phyloP scores from a whole-genome alignment of 2,888 invertebrate species.

The Brassicogethes aeneus region DNA sequence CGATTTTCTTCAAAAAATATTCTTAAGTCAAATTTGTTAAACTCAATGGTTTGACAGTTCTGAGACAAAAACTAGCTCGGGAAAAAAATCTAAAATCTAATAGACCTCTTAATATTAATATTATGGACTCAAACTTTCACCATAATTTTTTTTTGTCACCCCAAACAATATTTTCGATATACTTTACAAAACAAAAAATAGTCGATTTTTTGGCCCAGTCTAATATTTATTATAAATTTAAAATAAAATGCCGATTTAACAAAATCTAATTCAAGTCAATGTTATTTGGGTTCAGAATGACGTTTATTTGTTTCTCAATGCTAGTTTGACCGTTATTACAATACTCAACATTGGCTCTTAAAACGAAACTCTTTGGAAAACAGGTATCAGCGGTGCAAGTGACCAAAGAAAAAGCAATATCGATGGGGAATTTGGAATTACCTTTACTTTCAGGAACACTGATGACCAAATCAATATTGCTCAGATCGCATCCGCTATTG shows the following conservation, averaged over 20 bases:
- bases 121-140: too few relatives aligned
- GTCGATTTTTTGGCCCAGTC: too few relatives aligned
- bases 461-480: constrained; percentile 29
- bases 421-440: constrained; percentile 17
- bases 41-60: too few relatives aligned
- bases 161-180: too few relatives aligned
- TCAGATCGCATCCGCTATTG: constrained; percentile 26
- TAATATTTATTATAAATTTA: neutral
- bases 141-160: too few relatives aligned
- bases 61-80: too few relatives aligned
- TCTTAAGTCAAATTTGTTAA: too few relatives aligned
- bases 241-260: neutral
- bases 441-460: constrained; percentile 25
- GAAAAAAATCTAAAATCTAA: too few relatives aligned
- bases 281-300: constrained; percentile 16
- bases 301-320: constrained; percentile 9
- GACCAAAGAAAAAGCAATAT: constrained; percentile 32
- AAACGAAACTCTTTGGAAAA: constrained; percentile 32
- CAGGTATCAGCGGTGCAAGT: constrained; percentile 34
- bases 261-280: constrained; percentile 7
- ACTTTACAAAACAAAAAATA: too few relatives aligned
- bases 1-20: too few relatives aligned
- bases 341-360: constrained; percentile 25
- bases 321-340: constrained; percentile 13
- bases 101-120: too few relatives aligned